Conservation (phyloP, 2,113 vertebrate genomes). For the Limanda limanda region DNA sequence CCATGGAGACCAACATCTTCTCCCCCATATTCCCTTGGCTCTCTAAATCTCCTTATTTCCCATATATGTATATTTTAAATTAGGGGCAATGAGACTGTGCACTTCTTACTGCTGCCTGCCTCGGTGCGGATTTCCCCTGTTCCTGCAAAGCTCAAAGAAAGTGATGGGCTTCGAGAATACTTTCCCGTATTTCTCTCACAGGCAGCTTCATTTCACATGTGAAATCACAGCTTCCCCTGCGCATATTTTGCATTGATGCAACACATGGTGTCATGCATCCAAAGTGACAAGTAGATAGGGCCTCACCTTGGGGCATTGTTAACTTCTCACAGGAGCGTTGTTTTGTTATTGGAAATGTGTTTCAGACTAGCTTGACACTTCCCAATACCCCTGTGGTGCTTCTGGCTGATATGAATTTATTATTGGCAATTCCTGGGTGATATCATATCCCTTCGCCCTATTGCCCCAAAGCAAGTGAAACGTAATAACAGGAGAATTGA, state of each 20-base stretch:
- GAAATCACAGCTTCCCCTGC: constrained; percentile 22
- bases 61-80: constrained; percentile 16
- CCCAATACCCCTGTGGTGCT: constrained; percentile 39
- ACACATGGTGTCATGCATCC: constrained; percentile 25
- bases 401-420: constrained; percentile 61
- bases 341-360: constrained; percentile 65
- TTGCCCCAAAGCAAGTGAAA: constrained; percentile 59
- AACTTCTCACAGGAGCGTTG: constrained; percentile 59
- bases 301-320: constrained; percentile 62
- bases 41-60: constrained; percentile 43
- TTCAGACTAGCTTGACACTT: constrained; percentile 45
- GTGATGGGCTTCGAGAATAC: constrained; percentile 52
- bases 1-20: constrained; percentile 67
- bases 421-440: constrained; percentile 51
- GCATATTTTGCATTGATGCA: constrained; percentile 34
- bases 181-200: constrained; percentile 45
- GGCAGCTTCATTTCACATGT: constrained; percentile 55
- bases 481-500: constrained; percentile 64
- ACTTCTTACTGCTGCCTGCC: constrained; percentile 15
- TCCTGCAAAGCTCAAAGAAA: constrained; percentile 41
- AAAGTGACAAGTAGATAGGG: constrained; percentile 57
- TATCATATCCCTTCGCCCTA: constrained; percentile 51
- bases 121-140: constrained; percentile 5
- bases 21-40: constrained; percentile 34
- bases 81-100: background rate